phyloP scores from a whole-genome alignment of 2,797 vertebrate genomes.

The Oreochromis mossambicus region DNA sequence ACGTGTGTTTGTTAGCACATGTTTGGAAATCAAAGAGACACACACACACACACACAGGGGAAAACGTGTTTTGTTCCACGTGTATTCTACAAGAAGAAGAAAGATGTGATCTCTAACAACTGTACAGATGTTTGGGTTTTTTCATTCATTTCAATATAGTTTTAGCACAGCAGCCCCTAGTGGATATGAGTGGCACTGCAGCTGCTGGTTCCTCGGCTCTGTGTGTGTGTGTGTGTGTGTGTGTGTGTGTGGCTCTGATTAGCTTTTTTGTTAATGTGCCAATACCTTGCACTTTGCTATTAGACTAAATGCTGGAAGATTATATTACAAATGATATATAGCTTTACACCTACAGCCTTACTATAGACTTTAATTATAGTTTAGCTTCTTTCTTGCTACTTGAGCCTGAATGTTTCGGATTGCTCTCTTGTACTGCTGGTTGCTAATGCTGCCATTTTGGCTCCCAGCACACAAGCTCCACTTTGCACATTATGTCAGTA shows the following conservation, averaged over 20 bases:
- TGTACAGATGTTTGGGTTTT: background rate
- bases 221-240: background rate
- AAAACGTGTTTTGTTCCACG: background rate
- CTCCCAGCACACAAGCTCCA: background rate
- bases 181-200: background rate
- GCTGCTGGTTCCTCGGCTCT: background rate
- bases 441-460: background rate
- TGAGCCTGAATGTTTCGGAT: background rate
- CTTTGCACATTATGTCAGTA: background rate
- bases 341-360: slow-evolving; percentile 23
- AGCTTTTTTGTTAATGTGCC: slow-evolving; percentile 12
- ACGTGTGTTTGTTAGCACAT: background rate
- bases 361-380: background rate
- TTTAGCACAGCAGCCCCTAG: background rate
- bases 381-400: background rate
- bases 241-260: background rate
- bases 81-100: background rate
- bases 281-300: slow-evolving; percentile 40
- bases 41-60: background rate
- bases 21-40: background rate
- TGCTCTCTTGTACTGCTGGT: background rate
- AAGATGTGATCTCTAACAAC: background rate
- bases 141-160: background rate
- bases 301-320: background rate
- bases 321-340: background rate